These are phyloP conservation scores for Aix galericulata DNA, from an alignment of 2,113 vertebrate genomes.

Conservation along the genomic window DNA sequence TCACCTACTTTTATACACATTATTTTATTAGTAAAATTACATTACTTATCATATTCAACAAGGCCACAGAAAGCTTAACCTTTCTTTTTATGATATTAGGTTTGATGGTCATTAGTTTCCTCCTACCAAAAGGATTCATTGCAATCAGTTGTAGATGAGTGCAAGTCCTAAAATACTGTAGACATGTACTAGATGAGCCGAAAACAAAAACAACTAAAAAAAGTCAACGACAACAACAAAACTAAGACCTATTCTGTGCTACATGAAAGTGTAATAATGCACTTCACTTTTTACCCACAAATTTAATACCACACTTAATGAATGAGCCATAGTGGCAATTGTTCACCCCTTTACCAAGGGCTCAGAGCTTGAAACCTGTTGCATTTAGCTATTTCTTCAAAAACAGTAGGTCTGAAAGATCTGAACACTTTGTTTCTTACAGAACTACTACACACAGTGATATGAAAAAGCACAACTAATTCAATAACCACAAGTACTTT, in stretches of 20 bases:
- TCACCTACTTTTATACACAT: background rate
- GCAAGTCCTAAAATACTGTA: background rate
- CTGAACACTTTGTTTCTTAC: background rate
- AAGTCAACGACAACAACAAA: background rate
- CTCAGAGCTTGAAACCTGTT: conserved; percentile 30
- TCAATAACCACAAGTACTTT: conserved; percentile 35
- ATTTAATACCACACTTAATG: background rate
- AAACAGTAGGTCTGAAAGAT: background rate
- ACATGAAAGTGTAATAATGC: background rate
- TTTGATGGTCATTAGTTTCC: background rate
- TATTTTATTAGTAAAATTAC: background rate
- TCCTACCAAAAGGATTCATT: background rate
- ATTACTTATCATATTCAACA: background rate
- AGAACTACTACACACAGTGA: background rate
- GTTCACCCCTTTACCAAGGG: background rate
- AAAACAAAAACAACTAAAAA: too few relatives aligned
- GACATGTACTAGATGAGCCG: background rate
- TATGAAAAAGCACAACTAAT: conserved; percentile 8
- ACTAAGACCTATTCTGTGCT: background rate
- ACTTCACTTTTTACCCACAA: background rate
- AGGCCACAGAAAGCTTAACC: background rate
- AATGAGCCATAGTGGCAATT: background rate
- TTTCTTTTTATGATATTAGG: background rate
- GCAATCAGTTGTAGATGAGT: background rate
- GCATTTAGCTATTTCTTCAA: conserved; percentile 47